Percentiles rank a stretch among this genome's conserved stretches.
phyloP scores from a whole-genome alignment of 1,140 invertebrate genomes.

The Drosophila ercepeae region DNA sequence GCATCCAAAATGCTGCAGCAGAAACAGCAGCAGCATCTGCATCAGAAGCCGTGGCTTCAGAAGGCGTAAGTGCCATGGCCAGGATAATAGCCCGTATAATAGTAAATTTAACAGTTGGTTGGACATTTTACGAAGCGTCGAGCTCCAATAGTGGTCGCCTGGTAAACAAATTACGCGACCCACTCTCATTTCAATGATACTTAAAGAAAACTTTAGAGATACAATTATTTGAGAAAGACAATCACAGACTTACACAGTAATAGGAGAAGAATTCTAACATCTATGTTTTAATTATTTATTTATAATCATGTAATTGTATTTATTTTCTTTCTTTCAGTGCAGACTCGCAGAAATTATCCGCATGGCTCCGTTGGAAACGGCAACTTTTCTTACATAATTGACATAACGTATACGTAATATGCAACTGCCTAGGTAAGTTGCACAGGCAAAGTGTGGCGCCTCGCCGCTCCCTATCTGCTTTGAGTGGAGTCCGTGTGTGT shows the following conservation, averaged over 20 bases:
- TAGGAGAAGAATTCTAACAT: too few species aligned
- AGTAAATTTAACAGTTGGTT: conserved; percentile 80
- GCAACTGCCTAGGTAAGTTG: conserved; percentile 35
- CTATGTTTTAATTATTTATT: too few species aligned
- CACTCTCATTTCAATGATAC: conserved; percentile 20
- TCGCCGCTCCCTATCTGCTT: conserved; percentile 3
- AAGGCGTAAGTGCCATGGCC: conserved; percentile 34
- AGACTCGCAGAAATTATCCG: conserved; percentile 27
- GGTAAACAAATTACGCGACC: conserved; percentile 74
- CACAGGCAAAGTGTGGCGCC: conserved; percentile 6
- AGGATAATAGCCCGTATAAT: conserved; percentile 79
- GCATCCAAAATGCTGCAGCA: conserved; percentile 14
- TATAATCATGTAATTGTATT: not conserved
- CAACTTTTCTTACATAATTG: conserved; percentile 79
- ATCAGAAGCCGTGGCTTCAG: conserved; percentile 32
- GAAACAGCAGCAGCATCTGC: conserved; percentile 11
- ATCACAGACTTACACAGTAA: too few species aligned
- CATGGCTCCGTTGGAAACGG: conserved; percentile 28
- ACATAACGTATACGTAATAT: conserved; percentile 74
- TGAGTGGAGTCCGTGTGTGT: conserved; percentile 23
- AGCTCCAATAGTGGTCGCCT: conserved; percentile 59
- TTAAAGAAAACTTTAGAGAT: not conserved
- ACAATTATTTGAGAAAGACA: too few species aligned
- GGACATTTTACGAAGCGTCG: conserved; percentile 60
- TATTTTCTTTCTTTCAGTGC: not conserved